Conservation (phyloP, 2,888 invertebrate species). For the Amblyteles armatorius region DNA sequence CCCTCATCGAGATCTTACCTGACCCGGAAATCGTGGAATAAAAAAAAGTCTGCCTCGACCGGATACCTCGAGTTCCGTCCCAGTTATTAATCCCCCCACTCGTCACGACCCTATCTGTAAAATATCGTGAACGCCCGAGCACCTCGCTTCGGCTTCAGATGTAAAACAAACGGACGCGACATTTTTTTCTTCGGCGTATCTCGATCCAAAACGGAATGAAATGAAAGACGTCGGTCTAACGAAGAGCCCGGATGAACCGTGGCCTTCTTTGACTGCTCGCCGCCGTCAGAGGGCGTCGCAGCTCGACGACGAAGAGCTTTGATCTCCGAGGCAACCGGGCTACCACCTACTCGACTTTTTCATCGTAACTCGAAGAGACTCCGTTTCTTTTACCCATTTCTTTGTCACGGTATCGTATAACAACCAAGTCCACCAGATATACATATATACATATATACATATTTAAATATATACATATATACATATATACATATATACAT, state of each 20-base stretch:
- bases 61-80: too few relatives aligned
- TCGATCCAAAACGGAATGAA: constrained; percentile 2
- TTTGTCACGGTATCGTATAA: constrained; percentile 3
- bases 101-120: too few relatives aligned
- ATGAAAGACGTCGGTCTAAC: constrained; percentile 8
- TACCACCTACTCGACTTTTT: constrained; percentile 6
- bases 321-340: not conserved
- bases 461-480: too few relatives aligned
- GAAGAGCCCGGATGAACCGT: not conserved
- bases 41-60: too few relatives aligned
- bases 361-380: constrained; percentile 10
- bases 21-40: too few relatives aligned
- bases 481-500: too few relatives aligned
- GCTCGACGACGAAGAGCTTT: constrained; percentile 2
- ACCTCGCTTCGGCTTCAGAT: too few relatives aligned
- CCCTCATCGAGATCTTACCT: too few relatives aligned
- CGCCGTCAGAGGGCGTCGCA: not conserved
- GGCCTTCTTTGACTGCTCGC: not conserved
- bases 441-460: too few relatives aligned
- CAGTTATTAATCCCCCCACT: too few relatives aligned
- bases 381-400: constrained; percentile 11
- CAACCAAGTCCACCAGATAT: not conserved
- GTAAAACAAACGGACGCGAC: too few relatives aligned
- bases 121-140: too few relatives aligned
- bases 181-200: not conserved